Evolutionary conservation across 2,113 vertebrate species (phyloP).

Genomic region (Benitochromis conjunctus): DNA sequence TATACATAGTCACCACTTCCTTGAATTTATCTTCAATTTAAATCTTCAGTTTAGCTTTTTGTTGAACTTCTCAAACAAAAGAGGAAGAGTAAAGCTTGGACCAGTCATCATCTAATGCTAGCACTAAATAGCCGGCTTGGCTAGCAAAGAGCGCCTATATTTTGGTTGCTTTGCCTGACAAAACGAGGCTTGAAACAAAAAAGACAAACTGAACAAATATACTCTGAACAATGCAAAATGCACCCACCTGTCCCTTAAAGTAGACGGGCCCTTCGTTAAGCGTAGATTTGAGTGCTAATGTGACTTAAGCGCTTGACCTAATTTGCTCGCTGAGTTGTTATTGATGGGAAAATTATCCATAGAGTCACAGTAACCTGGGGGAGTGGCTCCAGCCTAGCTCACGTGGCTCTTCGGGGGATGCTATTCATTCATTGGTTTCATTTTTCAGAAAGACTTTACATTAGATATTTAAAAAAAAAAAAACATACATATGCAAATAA

Average conservation of each 20-base stretch:
- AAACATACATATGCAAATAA: not conserved
- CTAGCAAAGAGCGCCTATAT: not conserved
- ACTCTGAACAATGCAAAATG: not conserved
- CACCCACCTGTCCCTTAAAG: not conserved
- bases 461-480: no score
- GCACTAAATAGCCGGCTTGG: not conserved
- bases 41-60: not conserved
- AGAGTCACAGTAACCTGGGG: not conserved
- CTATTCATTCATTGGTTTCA: not conserved
- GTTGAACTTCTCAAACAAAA: not conserved
- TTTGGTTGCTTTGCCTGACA: not conserved
- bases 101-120: not conserved
- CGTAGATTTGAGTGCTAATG: not conserved
- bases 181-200: not conserved
- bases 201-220: not conserved
- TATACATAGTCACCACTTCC: rapidly evolving
- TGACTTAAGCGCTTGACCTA: not conserved
- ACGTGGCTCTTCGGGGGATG: not conserved
- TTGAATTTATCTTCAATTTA: not conserved
- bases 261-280: no score
- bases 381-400: not conserved
- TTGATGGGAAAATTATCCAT: not conserved
- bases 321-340: not conserved
- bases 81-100: not conserved
- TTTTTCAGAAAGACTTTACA: not conserved